Evolutionary conservation across 2,888 invertebrate genomes (phyloP).

Genomic region (Ypsolopha scabrella): DNA sequence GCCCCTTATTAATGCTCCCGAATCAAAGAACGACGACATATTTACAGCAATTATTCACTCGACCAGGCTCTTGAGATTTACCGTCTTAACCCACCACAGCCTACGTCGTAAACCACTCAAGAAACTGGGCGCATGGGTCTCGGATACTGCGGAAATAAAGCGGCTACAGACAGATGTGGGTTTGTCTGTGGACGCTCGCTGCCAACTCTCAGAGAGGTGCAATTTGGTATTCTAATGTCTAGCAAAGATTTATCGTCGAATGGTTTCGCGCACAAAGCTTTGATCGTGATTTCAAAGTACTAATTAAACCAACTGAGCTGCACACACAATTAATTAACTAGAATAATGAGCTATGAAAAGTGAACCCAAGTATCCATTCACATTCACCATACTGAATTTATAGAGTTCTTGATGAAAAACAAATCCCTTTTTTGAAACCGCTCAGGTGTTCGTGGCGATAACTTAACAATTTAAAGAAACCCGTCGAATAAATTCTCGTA

Average conservation of each 20-base stretch:
- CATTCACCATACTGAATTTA: too few relatives aligned
- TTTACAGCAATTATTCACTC: constrained; percentile 41
- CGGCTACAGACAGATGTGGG: too few relatives aligned
- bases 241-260: constrained; percentile 20
- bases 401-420: too few relatives aligned
- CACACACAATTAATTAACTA: constrained; percentile 32
- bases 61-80: constrained; percentile 15
- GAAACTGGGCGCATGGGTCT: not conserved
- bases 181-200: too few relatives aligned
- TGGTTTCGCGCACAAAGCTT: constrained; percentile 33
- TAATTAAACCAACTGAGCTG: constrained; percentile 29
- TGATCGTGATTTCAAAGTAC: constrained; percentile 31
- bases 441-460: too few relatives aligned
- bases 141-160: too few relatives aligned
- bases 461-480: constrained; percentile 6
- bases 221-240: constrained; percentile 7
- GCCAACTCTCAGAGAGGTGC: too few relatives aligned
- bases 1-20: constrained; percentile 35
- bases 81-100: constrained; percentile 3
- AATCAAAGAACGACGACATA: constrained; percentile 51
- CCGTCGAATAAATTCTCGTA: constrained; percentile 21
- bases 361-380: too few relatives aligned
- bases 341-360: constrained; percentile 30
- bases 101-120: not conserved
- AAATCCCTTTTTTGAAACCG: too few relatives aligned